Conservation (phyloP, 2,888 invertebrate genomes). For the Quadroppia sp. region DNA sequence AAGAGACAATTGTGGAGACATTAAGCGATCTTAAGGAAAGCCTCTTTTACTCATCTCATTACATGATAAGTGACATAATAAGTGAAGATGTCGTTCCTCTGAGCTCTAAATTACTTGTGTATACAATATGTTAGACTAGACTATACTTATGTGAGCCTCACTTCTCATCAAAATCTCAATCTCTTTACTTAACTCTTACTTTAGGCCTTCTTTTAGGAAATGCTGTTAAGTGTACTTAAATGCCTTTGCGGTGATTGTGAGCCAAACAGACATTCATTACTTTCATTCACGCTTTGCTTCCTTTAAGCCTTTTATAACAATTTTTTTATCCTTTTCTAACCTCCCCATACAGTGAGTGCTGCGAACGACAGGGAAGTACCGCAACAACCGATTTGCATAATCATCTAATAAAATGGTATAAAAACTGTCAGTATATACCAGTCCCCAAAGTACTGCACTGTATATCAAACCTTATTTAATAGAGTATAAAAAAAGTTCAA, state of each 20-base stretch:
- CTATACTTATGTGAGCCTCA: neutral
- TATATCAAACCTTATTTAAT: slow-evolving; percentile 38
- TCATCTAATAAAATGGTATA: slow-evolving; percentile 34
- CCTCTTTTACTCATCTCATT: slow-evolving; percentile 27
- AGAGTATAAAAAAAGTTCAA: slow-evolving; percentile 35
- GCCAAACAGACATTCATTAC: slow-evolving; percentile 32
- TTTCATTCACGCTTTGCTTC: slow-evolving; percentile 21
- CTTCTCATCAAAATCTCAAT: neutral
- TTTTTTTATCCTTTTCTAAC: slow-evolving; percentile 34
- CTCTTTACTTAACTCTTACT: slow-evolving; percentile 33
- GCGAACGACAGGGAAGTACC: slow-evolving; percentile 34
- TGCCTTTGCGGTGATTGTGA: slow-evolving; percentile 37
- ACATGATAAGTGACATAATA: slow-evolving; percentile 5
- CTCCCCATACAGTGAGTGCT: neutral
- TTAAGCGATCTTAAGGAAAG: slow-evolving; percentile 36
- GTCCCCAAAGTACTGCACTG: slow-evolving; percentile 32
- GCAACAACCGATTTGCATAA: slow-evolving; percentile 34
- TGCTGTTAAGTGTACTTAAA: slow-evolving; percentile 26
- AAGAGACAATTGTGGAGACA: neutral
- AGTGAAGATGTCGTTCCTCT: slow-evolving; percentile 23
- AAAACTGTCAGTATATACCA: slow-evolving; percentile 11
- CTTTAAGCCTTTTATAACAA: slow-evolving; percentile 32
- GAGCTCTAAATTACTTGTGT: slow-evolving; percentile 32
- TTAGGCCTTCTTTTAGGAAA: slow-evolving; percentile 29
- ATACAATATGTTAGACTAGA: slow-evolving; percentile 8